phyloP scores from a whole-genome alignment of 2,113 vertebrate genomes.

The Antigone vipio region DNA sequence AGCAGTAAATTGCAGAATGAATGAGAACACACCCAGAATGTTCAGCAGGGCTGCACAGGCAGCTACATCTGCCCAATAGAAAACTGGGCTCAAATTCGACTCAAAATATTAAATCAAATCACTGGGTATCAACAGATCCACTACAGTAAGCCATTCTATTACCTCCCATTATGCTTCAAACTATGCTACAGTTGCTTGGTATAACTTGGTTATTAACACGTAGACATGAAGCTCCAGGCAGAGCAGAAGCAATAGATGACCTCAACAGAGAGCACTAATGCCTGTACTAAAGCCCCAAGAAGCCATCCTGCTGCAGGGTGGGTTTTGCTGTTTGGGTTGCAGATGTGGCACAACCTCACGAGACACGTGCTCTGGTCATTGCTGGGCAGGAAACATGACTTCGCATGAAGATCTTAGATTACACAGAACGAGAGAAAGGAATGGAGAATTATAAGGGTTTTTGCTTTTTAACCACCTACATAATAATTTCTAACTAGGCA shows the following conservation, averaged over 20 bases:
- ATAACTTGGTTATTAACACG: neutral
- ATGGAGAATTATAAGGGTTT: neutral
- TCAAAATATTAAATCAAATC: neutral
- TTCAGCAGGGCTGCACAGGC: neutral
- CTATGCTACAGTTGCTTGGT: neutral
- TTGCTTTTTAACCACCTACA: neutral
- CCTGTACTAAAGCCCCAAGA: neutral
- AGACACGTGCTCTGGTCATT: neutral
- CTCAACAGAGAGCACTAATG: neutral
- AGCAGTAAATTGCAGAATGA: neutral
- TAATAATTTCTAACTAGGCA: neutral
- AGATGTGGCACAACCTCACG: neutral
- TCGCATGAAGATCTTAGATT: neutral
- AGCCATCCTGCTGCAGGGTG: too few species aligned
- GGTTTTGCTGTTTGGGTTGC: neutral
- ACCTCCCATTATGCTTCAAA: neutral
- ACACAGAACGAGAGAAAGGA: neutral
- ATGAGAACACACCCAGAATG: neutral
- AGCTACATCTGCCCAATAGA: neutral
- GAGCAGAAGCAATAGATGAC: rapidly evolving
- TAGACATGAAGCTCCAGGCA: neutral
- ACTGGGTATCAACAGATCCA: neutral
- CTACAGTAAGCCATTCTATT: neutral
- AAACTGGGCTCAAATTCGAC: neutral
- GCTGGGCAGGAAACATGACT: neutral